Percentiles rank a stretch among this genome's conserved stretches.
Conservation (phyloP, 2,888 invertebrate genomes). For the Drosophila kuntzei region DNA sequence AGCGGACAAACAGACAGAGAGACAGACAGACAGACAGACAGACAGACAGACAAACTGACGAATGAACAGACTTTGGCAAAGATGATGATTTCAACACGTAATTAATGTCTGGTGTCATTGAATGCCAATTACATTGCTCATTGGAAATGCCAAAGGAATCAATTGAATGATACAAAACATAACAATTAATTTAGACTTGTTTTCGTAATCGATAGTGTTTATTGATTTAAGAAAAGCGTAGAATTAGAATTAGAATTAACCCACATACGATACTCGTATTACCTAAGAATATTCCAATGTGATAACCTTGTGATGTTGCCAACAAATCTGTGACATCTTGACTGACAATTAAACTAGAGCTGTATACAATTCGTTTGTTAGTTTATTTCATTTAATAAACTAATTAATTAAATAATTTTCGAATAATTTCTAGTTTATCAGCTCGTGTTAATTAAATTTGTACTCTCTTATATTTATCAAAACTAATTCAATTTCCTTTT, state of each 20-base stretch:
- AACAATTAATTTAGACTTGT: constrained; percentile 2
- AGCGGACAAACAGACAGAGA: neutral
- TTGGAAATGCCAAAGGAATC: constrained; percentile 28
- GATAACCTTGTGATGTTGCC: neutral
- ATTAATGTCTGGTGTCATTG: constrained; percentile 68
- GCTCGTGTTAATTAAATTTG: no score
- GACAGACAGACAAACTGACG: constrained; percentile 1
- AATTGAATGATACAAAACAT: no score
- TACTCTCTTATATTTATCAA: no score
- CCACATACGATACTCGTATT: neutral
- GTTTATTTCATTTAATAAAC: no score
- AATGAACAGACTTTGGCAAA: no score
- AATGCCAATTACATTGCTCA: constrained; percentile 39
- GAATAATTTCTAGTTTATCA: no score
- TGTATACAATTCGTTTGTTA: neutral
- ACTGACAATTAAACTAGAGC: neutral
- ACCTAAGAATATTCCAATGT: neutral
- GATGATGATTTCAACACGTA: constrained; percentile 63
- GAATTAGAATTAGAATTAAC: neutral
- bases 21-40: constrained; percentile 6
- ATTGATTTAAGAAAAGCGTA: constrained; percentile 2
- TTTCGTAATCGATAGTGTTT: constrained; percentile 4
- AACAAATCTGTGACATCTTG: neutral
- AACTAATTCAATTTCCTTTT: neutral
- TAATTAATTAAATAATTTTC: no score